A percentile compares a stretch with the other conserved stretches of the same genome.
Evolutionary conservation across 2,797 vertebrate genomes (phyloP).

Genomic region (Siniperca obscura): DNA sequence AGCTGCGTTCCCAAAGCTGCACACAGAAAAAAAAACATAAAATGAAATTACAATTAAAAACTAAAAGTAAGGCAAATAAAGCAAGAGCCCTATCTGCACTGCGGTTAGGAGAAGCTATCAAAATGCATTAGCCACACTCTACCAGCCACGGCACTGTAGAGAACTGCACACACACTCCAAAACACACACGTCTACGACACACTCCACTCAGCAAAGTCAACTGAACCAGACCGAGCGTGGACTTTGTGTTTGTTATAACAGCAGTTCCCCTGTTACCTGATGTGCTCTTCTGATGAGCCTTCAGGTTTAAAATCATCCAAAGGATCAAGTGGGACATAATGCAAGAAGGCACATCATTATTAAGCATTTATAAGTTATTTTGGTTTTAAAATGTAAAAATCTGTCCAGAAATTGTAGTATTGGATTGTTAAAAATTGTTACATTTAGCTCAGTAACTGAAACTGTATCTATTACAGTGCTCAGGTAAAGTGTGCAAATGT

Average conservation of each 20-base stretch:
- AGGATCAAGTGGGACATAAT: not conserved
- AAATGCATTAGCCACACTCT: conserved; percentile 31
- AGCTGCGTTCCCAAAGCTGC: conserved; percentile 95
- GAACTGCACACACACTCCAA: conserved; percentile 6
- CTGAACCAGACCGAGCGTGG: not conserved
- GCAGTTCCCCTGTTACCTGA: not conserved
- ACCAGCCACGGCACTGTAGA: not conserved
- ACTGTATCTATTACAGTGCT: not conserved
- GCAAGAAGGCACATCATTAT: no score
- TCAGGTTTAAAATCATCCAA: not conserved
- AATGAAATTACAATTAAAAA: conserved; percentile 6
- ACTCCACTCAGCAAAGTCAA: conserved; percentile 3
- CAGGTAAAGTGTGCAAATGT: not conserved
- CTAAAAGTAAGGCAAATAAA: not conserved
- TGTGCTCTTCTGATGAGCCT: not conserved
- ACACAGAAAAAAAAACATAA: conserved; percentile 4
- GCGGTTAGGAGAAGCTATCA: conserved; percentile 18
- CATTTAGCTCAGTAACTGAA: not conserved
- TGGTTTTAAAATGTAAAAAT: not conserved
- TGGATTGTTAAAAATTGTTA: not conserved
- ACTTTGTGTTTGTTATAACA: not conserved
- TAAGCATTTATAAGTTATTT: not conserved
- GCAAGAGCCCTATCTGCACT: conserved; percentile 11
- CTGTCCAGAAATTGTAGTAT: no score
- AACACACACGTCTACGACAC: not conserved